Conservation (phyloP, 1,140 invertebrate genomes). For the Cylas formicarius region DNA sequence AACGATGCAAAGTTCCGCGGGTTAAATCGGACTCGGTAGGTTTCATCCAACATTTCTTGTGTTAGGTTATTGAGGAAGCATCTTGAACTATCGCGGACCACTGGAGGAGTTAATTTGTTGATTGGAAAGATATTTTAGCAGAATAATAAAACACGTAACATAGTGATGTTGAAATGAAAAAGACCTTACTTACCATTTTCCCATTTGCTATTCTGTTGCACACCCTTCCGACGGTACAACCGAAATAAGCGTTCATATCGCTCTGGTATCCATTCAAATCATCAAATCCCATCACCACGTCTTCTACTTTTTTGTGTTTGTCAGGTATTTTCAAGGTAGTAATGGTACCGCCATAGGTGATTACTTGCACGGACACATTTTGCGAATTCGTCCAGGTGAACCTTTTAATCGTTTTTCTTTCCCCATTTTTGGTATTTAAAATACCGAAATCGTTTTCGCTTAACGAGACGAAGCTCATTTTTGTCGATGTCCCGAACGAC, state of each 20-base stretch:
- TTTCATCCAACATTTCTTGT: no score
- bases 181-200: constrained; percentile 18
- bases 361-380: constrained; percentile 53
- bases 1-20: no score
- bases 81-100: no score
- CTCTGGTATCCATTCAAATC: constrained; percentile 57
- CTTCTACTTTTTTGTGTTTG: constrained; percentile 53
- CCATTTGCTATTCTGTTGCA: constrained; percentile 75
- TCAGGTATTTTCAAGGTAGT: constrained; percentile 65
- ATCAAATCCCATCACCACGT: constrained; percentile 72
- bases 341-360: constrained; percentile 70
- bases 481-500: no score
- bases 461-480: neutral
- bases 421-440: constrained; percentile 17
- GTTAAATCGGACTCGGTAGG: no score
- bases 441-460: constrained; percentile 25
- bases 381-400: constrained; percentile 55
- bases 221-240: constrained; percentile 77
- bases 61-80: no score
- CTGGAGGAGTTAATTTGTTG: no score
- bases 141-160: no score
- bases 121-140: no score
- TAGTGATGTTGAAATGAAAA: no score
- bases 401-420: constrained; percentile 30
- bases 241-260: constrained; percentile 66